phyloP scores from a whole-genome alignment of 2,113 vertebrate species.

The Pedionomus torquatus region DNA sequence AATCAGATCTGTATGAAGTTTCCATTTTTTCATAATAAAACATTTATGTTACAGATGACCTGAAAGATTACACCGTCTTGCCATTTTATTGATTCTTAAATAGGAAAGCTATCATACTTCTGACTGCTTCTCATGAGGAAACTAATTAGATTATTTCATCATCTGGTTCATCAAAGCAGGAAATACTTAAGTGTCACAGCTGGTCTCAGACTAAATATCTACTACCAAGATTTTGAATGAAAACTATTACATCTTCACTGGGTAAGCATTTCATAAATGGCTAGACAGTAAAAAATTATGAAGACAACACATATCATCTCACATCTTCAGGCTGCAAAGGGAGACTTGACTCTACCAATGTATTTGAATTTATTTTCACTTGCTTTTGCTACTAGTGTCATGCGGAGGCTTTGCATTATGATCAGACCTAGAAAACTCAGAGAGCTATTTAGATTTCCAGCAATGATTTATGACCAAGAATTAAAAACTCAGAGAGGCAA shows the following conservation, averaged over 20 bases:
- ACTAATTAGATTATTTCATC: slow-evolving; percentile 76
- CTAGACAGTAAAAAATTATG: slow-evolving; percentile 58
- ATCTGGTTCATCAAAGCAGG: slow-evolving; percentile 74
- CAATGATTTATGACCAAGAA: not conserved
- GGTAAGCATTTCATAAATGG: slow-evolving; percentile 52
- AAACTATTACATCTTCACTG: slow-evolving; percentile 67
- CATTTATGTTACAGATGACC: slow-evolving; percentile 38
- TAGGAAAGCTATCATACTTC: slow-evolving; percentile 54
- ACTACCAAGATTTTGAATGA: slow-evolving; percentile 66
- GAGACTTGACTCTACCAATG: slow-evolving; percentile 6
- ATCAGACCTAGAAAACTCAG: slow-evolving; percentile 4
- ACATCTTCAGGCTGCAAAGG: not conserved
- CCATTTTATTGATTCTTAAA: slow-evolving; percentile 66
- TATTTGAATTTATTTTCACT: slow-evolving; percentile 38
- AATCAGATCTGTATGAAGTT: slow-evolving; percentile 30
- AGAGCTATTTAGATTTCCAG: not conserved
- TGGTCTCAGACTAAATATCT: slow-evolving; percentile 69
- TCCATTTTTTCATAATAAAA: slow-evolving; percentile 23
- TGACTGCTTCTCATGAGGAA: slow-evolving; percentile 63
- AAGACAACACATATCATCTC: slow-evolving; percentile 40
- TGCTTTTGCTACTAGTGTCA: not conserved
- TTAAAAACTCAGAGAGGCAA: slow-evolving; percentile 1
- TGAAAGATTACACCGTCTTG: slow-evolving; percentile 51
- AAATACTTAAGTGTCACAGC: slow-evolving; percentile 75
- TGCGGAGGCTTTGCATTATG: not conserved